Percentiles rank a stretch among this genome's conserved stretches.
phyloP scores from a whole-genome alignment of 2,888 invertebrate species.

The Cataglyphis albicans region DNA sequence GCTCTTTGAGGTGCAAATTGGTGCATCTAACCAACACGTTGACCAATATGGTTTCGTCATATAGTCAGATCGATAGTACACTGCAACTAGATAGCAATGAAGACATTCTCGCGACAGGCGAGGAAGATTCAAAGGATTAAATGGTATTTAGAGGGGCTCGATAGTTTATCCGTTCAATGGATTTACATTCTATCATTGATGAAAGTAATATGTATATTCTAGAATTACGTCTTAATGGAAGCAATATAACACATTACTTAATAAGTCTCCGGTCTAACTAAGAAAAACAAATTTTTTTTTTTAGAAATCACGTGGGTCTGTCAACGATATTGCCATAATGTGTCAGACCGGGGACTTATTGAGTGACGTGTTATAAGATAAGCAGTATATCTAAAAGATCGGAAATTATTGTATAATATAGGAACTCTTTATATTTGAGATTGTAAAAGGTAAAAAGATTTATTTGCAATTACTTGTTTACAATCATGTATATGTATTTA shows the following conservation, averaged over 20 bases:
- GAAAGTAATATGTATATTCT: conserved; percentile 3
- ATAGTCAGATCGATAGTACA: conserved; percentile 45
- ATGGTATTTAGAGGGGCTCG: conserved; percentile 15
- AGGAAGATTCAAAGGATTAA: conserved; percentile 46
- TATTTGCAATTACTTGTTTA: conserved; percentile 8
- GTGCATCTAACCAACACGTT: conserved; percentile 48
- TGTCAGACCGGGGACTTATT: too few species aligned
- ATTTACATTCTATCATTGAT: conserved; percentile 19
- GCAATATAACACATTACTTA: neutral
- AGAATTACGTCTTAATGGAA: neutral
- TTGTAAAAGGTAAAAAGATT: neutral
- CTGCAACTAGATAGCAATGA: conserved; percentile 27
- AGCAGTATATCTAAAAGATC: neutral
- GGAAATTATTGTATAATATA: neutral
- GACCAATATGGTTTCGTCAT: conserved; percentile 39
- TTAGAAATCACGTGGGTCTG: too few species aligned
- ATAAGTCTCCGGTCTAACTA: too few species aligned
- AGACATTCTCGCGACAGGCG: neutral
- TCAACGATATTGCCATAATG: too few species aligned
- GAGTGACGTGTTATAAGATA: too few species aligned
- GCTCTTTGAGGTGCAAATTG: conserved; percentile 52
- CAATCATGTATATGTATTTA: neutral
- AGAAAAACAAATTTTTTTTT: too few species aligned
- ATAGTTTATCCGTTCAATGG: neutral
- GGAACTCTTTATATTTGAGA: neutral